Percentiles rank a stretch among this genome's conserved stretches.
Evolutionary conservation across 1,140 invertebrate species (phyloP).

Genomic region (Bombus confusus): DNA sequence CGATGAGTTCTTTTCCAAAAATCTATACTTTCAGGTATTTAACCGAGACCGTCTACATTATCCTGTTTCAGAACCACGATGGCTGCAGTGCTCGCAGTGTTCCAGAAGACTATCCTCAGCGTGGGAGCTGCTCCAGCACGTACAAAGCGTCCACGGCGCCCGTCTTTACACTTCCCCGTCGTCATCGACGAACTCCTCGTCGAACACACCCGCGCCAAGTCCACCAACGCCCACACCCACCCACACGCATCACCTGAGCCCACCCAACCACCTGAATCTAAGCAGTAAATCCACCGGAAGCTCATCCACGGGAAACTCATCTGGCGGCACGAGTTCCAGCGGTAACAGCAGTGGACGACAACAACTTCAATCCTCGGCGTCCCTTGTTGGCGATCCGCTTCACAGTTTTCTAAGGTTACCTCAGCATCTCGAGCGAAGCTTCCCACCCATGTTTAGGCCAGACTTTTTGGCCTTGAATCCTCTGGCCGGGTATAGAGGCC

Average conservation of each 20-base stretch:
- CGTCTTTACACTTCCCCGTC: slow-evolving; percentile 92
- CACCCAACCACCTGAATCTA: slow-evolving; percentile 80
- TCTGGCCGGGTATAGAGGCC: slow-evolving; percentile 78
- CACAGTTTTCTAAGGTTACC: slow-evolving; percentile 80
- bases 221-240: slow-evolving; percentile 79
- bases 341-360: slow-evolving; percentile 77
- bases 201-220: slow-evolving; percentile 79
- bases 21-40: background rate
- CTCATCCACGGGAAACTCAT: slow-evolving; percentile 78
- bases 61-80: slow-evolving; percentile 95
- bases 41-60: slow-evolving; percentile 37
- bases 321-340: slow-evolving; percentile 74
- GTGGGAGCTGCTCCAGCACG: slow-evolving; percentile 97
- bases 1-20: too few relatives aligned
- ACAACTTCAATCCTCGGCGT: slow-evolving; percentile 79
- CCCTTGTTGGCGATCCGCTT: slow-evolving; percentile 84
- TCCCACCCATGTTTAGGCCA: slow-evolving; percentile 81
- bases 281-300: slow-evolving; percentile 80
- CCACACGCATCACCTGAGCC: slow-evolving; percentile 79
- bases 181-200: slow-evolving; percentile 79
- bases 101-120: slow-evolving; percentile 94
- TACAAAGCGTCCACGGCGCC: slow-evolving; percentile 95
- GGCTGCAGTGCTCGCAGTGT: slow-evolving; percentile 97
- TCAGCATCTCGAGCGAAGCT: slow-evolving; percentile 79
- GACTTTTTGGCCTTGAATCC: slow-evolving; percentile 81